Evolutionary conservation across 2,888 invertebrate species (phyloP).

Genomic region (Ophion costatus): DNA sequence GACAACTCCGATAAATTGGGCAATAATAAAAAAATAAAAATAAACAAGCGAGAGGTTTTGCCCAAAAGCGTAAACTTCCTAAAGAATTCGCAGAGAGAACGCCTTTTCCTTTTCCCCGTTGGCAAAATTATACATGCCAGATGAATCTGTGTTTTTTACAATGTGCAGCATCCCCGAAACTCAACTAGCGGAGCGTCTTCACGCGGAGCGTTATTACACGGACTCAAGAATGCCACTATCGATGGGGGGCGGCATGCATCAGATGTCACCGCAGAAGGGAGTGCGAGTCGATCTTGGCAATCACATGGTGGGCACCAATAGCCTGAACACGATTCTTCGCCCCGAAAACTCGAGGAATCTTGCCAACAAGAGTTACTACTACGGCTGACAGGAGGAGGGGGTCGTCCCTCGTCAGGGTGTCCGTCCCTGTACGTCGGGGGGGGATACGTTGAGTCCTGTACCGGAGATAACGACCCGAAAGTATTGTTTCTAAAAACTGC

Average conservation of each 20-base stretch:
- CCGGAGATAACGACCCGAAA: slow-evolving; percentile 82
- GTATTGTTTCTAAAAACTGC: slow-evolving; percentile 79
- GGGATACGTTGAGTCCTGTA: slow-evolving; percentile 78
- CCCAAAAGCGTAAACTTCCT: neutral
- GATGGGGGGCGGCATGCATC: slow-evolving; percentile 74
- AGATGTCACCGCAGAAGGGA: slow-evolving; percentile 71
- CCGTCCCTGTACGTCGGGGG: slow-evolving; percentile 73
- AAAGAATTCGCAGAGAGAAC: neutral
- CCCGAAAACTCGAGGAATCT: slow-evolving; percentile 82
- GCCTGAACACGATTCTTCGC: slow-evolving; percentile 79
- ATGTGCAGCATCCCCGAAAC: slow-evolving; percentile 79
- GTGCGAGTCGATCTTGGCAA: slow-evolving; percentile 81
- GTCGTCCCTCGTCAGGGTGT: slow-evolving; percentile 84
- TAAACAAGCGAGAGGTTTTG: neutral
- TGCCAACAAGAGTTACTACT: slow-evolving; percentile 85
- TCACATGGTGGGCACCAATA: slow-evolving; percentile 82
- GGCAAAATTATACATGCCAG: neutral
- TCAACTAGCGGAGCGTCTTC: slow-evolving; percentile 80
- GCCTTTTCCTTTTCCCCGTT: neutral
- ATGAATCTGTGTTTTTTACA: neutral
- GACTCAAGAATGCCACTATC: slow-evolving; percentile 79
- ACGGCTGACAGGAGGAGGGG: slow-evolving; percentile 89
- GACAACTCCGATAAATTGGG: neutral
- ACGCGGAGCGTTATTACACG: slow-evolving; percentile 80
- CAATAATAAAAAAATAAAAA: neutral